Evolutionary conservation across 2,888 invertebrate genomes (phyloP).

Genomic region (Sarcophaga rosellei): DNA sequence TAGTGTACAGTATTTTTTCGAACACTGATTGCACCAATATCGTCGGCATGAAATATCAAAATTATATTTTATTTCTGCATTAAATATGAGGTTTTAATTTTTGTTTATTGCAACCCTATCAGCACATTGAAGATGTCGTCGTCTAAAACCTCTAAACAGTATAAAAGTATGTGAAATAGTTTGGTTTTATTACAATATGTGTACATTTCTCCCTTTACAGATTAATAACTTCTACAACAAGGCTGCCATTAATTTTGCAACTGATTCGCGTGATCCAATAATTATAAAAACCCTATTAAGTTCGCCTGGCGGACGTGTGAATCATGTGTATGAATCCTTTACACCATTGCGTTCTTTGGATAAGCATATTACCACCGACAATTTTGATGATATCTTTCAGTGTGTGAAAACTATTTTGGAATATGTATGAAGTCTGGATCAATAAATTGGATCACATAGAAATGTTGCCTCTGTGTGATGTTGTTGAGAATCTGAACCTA

Average conservation of each 20-base stretch:
- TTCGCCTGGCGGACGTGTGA: conserved; percentile 72
- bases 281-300: conserved; percentile 75
- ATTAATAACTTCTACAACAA: conserved; percentile 75
- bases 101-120: too few relatives aligned
- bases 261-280: conserved; percentile 77
- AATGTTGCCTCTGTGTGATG: conserved; percentile 77
- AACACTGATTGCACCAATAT: too few relatives aligned
- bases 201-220: conserved; percentile 66
- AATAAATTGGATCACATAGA: conserved; percentile 78
- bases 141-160: too few relatives aligned
- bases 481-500: conserved; percentile 76
- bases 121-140: too few relatives aligned
- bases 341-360: conserved; percentile 78
- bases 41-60: too few relatives aligned
- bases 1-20: too few relatives aligned
- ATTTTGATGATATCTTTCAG: conserved; percentile 72
- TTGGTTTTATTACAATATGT: too few relatives aligned
- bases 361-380: conserved; percentile 75
- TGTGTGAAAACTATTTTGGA: conserved; percentile 76
- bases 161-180: too few relatives aligned
- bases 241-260: conserved; percentile 77
- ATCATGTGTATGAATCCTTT: conserved; percentile 74
- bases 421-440: conserved; percentile 77
- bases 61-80: too few relatives aligned
- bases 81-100: too few relatives aligned